phyloP scores from a whole-genome alignment of 2,888 invertebrate species.

The Hanleya hanleyi region DNA sequence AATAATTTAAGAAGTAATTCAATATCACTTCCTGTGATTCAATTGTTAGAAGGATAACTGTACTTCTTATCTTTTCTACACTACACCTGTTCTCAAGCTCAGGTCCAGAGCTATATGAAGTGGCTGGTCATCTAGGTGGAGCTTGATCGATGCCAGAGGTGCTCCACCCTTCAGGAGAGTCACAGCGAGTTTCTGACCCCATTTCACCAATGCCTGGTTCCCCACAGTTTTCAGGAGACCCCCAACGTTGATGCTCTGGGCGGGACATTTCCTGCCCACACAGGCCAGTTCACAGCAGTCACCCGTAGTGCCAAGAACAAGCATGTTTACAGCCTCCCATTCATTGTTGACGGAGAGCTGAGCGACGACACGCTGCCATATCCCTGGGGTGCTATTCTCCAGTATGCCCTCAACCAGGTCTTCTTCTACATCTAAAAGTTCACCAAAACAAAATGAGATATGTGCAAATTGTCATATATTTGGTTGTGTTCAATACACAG shows the following conservation, averaged over 20 bases:
- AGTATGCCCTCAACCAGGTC: too few species aligned
- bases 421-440: too few species aligned
- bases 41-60: too few species aligned
- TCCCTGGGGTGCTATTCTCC: too few species aligned
- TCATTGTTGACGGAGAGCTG: slow-evolving; percentile 10
- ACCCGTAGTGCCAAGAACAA: slow-evolving; percentile 22
- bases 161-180: slow-evolving; percentile 23
- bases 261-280: background rate
- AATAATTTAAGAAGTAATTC: too few species aligned
- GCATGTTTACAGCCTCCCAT: slow-evolving; percentile 27
- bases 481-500: too few species aligned
- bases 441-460: too few species aligned
- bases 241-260: slow-evolving; percentile 13
- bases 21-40: too few species aligned
- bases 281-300: slow-evolving; percentile 4
- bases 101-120: slow-evolving; percentile 25
- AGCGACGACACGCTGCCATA: slow-evolving; percentile 18
- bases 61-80: background rate
- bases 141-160: slow-evolving; percentile 16
- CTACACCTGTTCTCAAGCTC: slow-evolving; percentile 23
- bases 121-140: slow-evolving; percentile 13
- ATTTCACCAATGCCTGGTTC: slow-evolving; percentile 6
- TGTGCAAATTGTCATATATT: too few species aligned
- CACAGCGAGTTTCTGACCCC: slow-evolving; percentile 19
- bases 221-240: slow-evolving; percentile 9